Evolutionary conservation across 2,888 invertebrate species (phyloP).

Genomic region (Apantesis nais): DNA sequence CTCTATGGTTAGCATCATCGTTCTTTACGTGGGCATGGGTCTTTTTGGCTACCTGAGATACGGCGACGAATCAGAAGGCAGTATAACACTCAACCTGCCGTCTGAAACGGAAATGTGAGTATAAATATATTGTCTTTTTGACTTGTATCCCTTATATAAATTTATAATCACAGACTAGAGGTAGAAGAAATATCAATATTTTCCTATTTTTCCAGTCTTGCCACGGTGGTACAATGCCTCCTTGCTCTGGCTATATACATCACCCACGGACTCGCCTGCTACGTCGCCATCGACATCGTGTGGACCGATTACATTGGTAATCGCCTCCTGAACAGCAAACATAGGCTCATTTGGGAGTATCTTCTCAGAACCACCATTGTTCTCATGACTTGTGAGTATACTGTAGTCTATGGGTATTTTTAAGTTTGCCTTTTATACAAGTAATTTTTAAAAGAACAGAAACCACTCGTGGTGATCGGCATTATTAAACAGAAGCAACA

Average conservation of each 20-base stretch:
- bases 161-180: not conserved
- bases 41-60: constrained; percentile 96
- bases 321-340: constrained; percentile 87
- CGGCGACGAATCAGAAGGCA: constrained; percentile 89
- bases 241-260: constrained; percentile 94
- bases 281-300: constrained; percentile 96
- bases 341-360: constrained; percentile 90
- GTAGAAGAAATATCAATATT: not conserved
- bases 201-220: constrained; percentile 79
- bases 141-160: not conserved
- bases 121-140: not conserved
- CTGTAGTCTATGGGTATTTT: not conserved
- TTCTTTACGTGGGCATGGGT: constrained; percentile 95
- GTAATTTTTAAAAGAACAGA: too few relatives aligned
- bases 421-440: too few relatives aligned
- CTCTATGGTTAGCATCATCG: constrained; percentile 92
- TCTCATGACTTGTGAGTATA: constrained; percentile 92
- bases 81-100: constrained; percentile 95
- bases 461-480: too few relatives aligned
- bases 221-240: constrained; percentile 90
- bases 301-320: constrained; percentile 91
- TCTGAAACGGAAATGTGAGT: constrained; percentile 86
- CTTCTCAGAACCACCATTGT: constrained; percentile 91
- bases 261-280: constrained; percentile 97
- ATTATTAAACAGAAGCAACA: too few relatives aligned